Conservation (phyloP, 1,140 invertebrate genomes). For the Diachasma alloeum region DNA sequence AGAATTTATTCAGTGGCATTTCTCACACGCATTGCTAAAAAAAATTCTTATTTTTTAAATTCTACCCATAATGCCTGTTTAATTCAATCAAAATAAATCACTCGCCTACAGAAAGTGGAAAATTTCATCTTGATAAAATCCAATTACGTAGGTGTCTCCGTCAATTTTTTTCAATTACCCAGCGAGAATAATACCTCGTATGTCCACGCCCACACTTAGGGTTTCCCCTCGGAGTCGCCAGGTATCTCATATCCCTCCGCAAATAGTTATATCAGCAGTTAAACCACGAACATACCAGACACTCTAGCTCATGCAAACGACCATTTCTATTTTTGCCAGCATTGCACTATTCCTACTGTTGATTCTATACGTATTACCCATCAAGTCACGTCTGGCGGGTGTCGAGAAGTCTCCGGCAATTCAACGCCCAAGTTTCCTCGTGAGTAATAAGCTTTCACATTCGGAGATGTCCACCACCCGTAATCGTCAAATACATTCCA, state of each 20-base stretch:
- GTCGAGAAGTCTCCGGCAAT: neutral
- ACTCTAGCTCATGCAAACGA: constrained; percentile 4
- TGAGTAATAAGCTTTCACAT: neutral
- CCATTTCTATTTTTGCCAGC: constrained; percentile 5
- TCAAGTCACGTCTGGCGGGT: neutral
- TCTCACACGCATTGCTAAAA: too few species aligned
- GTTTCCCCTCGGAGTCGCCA: neutral
- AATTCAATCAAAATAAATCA: too few species aligned
- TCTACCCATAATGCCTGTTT: too few species aligned
- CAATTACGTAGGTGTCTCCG: neutral
- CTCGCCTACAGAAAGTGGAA: neutral
- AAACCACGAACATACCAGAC: constrained; percentile 11
- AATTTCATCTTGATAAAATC: neutral
- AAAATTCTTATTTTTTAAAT: too few species aligned
- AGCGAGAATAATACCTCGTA: neutral
- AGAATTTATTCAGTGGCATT: too few species aligned
- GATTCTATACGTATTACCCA: neutral
- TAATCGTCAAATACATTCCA: too few species aligned
- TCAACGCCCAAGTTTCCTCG: neutral
- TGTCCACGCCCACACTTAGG: neutral
- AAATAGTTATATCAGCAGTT: constrained; percentile 9
- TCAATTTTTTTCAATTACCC: neutral
- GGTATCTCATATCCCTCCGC: neutral
- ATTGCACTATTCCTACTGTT: neutral
- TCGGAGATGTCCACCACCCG: neutral